Percentiles rank a stretch among this genome's conserved stretches.
Conservation (phyloP, 2,113 vertebrate genomes). For the Speoplatyrhinus poulsoni region DNA sequence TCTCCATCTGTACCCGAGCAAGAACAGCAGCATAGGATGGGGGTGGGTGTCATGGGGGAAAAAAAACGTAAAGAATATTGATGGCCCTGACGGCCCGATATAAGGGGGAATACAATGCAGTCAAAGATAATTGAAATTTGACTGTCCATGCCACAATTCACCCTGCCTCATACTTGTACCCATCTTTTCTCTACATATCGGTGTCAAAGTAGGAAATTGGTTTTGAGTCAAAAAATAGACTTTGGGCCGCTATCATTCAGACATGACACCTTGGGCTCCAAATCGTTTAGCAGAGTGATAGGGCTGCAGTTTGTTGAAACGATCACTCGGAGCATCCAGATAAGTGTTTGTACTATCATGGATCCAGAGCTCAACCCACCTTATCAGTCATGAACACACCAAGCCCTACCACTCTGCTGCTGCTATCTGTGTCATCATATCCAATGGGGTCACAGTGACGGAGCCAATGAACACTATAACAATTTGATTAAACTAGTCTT, state of each 20-base stretch:
- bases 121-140: conserved; percentile 40
- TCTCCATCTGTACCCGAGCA: conserved; percentile 64
- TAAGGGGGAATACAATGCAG: conserved; percentile 22
- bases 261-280: conserved; percentile 28
- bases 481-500: conserved; percentile 54
- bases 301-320: conserved; percentile 41
- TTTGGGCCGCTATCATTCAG: conserved; percentile 44
- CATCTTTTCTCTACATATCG: conserved; percentile 49
- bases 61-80: conserved; percentile 56
- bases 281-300: conserved; percentile 37
- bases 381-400: conserved; percentile 73
- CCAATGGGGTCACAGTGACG: conserved; percentile 65
- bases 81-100: conserved; percentile 36
- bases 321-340: conserved; percentile 44
- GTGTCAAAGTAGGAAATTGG: conserved; percentile 59
- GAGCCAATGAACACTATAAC: conserved; percentile 42
- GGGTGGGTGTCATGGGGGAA: conserved; percentile 1
- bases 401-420: conserved; percentile 50
- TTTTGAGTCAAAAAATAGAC: conserved; percentile 50
- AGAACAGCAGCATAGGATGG: conserved; percentile 36
- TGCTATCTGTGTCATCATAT: conserved; percentile 71
- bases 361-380: conserved; percentile 39
- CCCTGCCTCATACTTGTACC: neutral
- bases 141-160: conserved; percentile 27
- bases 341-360: conserved; percentile 58